Conservation (phyloP, 2,797 vertebrate genomes). For the Erethizon dorsatum region DNA sequence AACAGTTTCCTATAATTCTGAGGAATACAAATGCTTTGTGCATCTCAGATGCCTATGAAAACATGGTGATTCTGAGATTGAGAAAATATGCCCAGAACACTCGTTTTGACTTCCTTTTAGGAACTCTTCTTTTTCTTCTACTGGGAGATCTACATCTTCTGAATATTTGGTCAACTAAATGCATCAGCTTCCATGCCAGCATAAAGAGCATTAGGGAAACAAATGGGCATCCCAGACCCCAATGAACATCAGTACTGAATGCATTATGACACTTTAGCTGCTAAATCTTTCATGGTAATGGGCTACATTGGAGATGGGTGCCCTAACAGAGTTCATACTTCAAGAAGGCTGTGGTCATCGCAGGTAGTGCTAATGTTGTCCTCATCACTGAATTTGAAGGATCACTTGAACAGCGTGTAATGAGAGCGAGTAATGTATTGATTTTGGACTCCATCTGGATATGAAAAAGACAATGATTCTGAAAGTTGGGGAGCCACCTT, state of each 20-base stretch:
- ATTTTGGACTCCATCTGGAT: slow-evolving; percentile 68
- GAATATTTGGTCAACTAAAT: slow-evolving; percentile 78
- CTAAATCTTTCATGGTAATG: slow-evolving; percentile 86
- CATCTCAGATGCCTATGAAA: background rate
- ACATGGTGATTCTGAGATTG: background rate
- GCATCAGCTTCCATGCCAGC: slow-evolving; percentile 83
- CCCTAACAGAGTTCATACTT: slow-evolving; percentile 57
- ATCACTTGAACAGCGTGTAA: slow-evolving; percentile 40
- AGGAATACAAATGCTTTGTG: background rate
- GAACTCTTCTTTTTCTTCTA: slow-evolving; percentile 24
- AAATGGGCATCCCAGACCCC: slow-evolving; percentile 60
- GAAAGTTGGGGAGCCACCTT: background rate
- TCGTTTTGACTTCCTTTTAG: background rate
- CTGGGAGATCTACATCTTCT: slow-evolving; percentile 36
- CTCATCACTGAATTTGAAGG: slow-evolving; percentile 68
- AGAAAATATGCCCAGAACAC: background rate
- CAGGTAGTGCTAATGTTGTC: slow-evolving; percentile 51
- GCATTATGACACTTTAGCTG: slow-evolving; percentile 80
- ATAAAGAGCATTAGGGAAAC: slow-evolving; percentile 82
- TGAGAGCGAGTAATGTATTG: slow-evolving; percentile 65
- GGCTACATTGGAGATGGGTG: slow-evolving; percentile 54
- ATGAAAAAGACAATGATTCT: slow-evolving; percentile 18
- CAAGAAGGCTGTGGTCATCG: slow-evolving; percentile 66
- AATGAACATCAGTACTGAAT: slow-evolving; percentile 74
- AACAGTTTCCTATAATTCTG: background rate